Evolutionary conservation across 2,113 vertebrate genomes (phyloP).

Genomic region (Sinocyclocheilus maitianheensis): DNA sequence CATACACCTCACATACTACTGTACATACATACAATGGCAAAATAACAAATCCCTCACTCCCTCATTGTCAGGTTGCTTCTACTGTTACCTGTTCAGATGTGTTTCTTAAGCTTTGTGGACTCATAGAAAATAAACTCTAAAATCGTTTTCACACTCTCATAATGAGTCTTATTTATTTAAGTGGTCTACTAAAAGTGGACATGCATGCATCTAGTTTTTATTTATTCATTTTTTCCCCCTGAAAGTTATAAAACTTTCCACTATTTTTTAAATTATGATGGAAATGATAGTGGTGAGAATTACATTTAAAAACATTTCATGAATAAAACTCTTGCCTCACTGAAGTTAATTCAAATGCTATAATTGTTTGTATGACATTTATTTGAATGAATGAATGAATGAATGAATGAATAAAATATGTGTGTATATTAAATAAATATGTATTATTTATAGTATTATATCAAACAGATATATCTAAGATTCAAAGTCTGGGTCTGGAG

Average conservation of each 20-base stretch:
- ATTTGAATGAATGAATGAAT: too few species aligned
- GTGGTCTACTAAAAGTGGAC: not conserved
- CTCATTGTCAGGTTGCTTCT: not conserved
- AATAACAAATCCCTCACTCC: not conserved
- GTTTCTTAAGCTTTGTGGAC: not conserved
- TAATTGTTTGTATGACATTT: not conserved
- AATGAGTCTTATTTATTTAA: not conserved
- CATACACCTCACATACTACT: not conserved
- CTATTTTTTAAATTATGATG: not conserved
- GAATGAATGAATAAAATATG: too few species aligned
- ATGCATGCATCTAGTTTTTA: not conserved
- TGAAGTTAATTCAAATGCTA: not conserved
- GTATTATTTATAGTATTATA: too few species aligned
- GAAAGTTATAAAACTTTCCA: not conserved
- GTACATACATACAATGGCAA: not conserved
- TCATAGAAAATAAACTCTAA: not conserved
- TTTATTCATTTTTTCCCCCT: too few species aligned
- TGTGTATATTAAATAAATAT: too few species aligned
- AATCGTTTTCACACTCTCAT: not conserved
- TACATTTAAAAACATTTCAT: not conserved
- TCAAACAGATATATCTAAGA: too few species aligned
- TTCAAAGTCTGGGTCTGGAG: too few species aligned
- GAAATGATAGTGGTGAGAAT: not conserved
- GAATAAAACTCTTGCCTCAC: not conserved
- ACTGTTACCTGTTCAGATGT: not conserved